These are phyloP conservation scores for Neuroterus valhalla DNA, from an alignment of 1,140 invertebrate genomes.

Conservation along the genomic window DNA sequence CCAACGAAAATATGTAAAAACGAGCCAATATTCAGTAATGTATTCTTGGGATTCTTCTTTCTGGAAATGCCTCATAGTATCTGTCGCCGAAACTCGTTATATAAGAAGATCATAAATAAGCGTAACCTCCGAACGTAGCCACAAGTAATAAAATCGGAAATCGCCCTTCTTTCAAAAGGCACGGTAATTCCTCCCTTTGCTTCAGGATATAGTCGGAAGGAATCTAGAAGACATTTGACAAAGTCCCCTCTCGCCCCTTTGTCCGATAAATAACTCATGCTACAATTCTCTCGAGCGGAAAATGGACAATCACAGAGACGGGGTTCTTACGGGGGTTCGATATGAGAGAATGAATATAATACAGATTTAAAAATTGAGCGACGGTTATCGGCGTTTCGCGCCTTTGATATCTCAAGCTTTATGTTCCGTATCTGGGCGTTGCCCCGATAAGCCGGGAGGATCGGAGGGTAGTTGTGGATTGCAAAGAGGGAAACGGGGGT, in stretches of 20 bases:
- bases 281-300: constrained; percentile 10
- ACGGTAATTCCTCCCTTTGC: no score
- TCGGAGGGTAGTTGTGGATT: constrained; percentile 34
- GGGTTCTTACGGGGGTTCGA: neutral
- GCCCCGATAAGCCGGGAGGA: constrained; percentile 50
- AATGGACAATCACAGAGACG: neutral
- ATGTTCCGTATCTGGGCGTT: constrained; percentile 57
- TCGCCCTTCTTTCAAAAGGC: no score
- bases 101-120: no score
- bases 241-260: neutral
- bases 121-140: no score
- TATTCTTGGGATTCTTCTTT: no score
- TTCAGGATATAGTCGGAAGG: neutral
- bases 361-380: constrained; percentile 16
- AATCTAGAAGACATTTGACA: neutral
- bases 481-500: constrained; percentile 25
- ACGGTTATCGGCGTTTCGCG: constrained; percentile 16
- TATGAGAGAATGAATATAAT: neutral
- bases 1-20: no score
- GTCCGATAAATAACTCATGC: neutral
- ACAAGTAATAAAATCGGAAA: no score
- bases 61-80: no score
- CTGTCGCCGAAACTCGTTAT: no score
- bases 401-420: constrained; percentile 52
- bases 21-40: no score